Evolutionary conservation across 1,140 invertebrate species (phyloP), one percentile per base, ranked within the genome.

Genomic region (Zeugodacus cucurbitae): DNA sequence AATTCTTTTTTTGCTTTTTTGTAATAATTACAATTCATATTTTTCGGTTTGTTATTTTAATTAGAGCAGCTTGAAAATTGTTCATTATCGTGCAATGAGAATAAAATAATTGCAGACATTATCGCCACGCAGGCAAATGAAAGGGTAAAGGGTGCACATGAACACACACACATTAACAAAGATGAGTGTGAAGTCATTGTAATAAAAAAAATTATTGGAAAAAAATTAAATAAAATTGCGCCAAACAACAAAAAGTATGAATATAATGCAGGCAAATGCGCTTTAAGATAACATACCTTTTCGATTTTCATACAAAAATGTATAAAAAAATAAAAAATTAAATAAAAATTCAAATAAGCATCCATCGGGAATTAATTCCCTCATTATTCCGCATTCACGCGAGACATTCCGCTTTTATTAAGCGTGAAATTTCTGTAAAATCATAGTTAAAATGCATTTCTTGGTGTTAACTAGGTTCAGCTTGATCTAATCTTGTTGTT

Each of bases 61-160:
- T 82, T 82, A 82, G 74, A 82, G 74, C 74, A 82, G 74, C 74
- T 82, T 82, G 41, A 82, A 82, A 82, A 82, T 82, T 82, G 74
- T 82, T 82, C 74, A 48, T 82, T 82, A 82, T 82, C 20, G 41
- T 82, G 74, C 74, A 82, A 82, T 82, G 74, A 82, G 74, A 82
- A 82, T 82, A 48, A 82, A 48, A 82, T 82, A 82, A 82, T 82
- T 82, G 74, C 26, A 48, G 74, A 82, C 74, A 82, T 82, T 82
- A 82, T 48, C 74, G 74, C 74, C 74, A 48, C 37, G 41, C 44
- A 82, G n/a, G 22, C 74, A 48, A 22, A 70, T 29, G n/a, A 70
- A 70, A 70, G 64, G 64, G n/a, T 20, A 34, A 17, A 34, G 8
- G 62, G 44, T 48, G 44, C 44, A 48, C 44, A 48, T 48, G 14